phyloP scores from a whole-genome alignment of 2,797 vertebrate species.

The Parotocinclus haroldoi region DNA sequence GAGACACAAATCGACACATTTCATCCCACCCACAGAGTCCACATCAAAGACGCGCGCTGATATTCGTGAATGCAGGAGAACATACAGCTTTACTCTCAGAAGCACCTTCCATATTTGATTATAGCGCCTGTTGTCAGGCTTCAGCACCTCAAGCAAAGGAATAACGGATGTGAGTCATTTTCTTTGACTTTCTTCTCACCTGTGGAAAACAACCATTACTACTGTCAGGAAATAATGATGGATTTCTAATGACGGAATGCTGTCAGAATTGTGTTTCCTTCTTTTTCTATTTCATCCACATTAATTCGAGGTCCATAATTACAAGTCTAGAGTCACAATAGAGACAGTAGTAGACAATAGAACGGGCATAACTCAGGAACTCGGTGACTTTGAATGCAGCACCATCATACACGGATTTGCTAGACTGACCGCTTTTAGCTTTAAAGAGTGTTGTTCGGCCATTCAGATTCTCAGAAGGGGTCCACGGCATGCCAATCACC shows the following conservation, averaged over 20 bases:
- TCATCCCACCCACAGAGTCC: conserved; percentile 20
- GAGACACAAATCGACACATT: conserved; percentile 12
- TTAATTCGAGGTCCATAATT: too few species aligned
- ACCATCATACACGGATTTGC: too few species aligned
- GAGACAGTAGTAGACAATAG: too few species aligned
- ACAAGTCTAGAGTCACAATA: too few species aligned
- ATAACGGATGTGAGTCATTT: conserved; percentile 44
- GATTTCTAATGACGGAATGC: conserved; percentile 6
- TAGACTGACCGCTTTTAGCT: too few species aligned
- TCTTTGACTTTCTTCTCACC: conserved; percentile 26
- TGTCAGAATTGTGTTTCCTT: too few species aligned
- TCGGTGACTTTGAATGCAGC: too few species aligned
- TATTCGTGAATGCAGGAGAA: conserved; percentile 17
- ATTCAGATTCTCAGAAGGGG: too few species aligned
- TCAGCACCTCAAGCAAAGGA: conserved; percentile 36
- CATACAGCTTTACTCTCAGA: conserved; percentile 37
- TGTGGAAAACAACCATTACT: conserved; percentile 3
- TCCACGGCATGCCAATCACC: too few species aligned
- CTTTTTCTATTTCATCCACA: too few species aligned
- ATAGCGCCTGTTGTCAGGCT: conserved; percentile 20
- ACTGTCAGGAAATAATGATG: conserved; percentile 12
- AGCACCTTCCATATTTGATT: conserved; percentile 33
- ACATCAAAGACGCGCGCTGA: conserved; percentile 14
- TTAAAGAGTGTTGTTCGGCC: too few species aligned
- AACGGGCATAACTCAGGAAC: too few species aligned